Base-by-base conservation (phyloP, 2,797 vertebrate genomes). In the Acanthurus tractus region DNA sequence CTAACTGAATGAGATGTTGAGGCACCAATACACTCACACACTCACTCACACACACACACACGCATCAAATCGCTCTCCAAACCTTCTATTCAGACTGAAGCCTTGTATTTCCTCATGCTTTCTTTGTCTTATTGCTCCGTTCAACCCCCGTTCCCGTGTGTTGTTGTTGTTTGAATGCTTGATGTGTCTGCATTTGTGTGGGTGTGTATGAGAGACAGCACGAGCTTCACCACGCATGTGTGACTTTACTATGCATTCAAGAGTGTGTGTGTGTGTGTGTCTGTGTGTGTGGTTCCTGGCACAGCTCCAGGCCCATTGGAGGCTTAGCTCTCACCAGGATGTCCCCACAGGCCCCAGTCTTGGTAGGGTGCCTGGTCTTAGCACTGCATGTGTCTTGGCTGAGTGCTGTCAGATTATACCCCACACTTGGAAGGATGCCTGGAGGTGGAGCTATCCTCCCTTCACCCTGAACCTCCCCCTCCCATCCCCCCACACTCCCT, bases 361-460 rank as follows among this genome's bases (percentile, higher is more conserved):
- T 95, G 92, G 94, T 94, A 85, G 92, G 94, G 89, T 83, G 93
- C 92, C 93, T 94, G 90, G 84, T 93, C 87, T 94, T 93, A 94
- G 92, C 92, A 89, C 93, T 90, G 91, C 91, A 88, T 92, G 88
- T 67, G 87, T 92, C 90, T 89, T 89, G 93, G 88, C 91, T 87
- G 91, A 92, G 86, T 80, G 83, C 91, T 88, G 90, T 93, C 92
- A 92, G 92, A 94, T 92, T 93, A 93, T 89, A 93, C 89, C 82
- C 88, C 90, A 80, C 88, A 87, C 89, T 93, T 91, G 87, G 92
- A 91, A 77, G 78, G 83, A 81, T 87, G 92, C 92, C 93, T 88
- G 85, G 87, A 86, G 86, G 84, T 78, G 75, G 71, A 84, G 81
- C 85, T 79, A 74, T 78, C 83, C 87, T 78, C 73, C 73, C 63